These are phyloP conservation scores for Colossoma macropomum DNA, from an alignment of 2,113 vertebrate species.

Conservation along the genomic window DNA sequence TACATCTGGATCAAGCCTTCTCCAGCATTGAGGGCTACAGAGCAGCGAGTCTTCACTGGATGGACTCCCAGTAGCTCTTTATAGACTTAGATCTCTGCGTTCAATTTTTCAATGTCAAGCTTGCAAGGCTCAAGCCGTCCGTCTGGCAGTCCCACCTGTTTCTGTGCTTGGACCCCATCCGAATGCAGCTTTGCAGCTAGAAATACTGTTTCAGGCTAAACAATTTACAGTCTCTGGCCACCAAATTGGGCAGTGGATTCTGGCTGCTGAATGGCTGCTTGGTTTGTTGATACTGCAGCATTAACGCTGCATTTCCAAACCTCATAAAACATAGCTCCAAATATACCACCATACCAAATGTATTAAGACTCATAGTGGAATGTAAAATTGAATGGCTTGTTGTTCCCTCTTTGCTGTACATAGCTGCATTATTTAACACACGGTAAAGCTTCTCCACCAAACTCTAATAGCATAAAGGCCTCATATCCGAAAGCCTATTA, in stretches of 20 bases:
- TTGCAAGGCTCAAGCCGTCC: not conserved
- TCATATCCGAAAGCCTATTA: no score
- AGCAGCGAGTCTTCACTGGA: conserved; percentile 3
- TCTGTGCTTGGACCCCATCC: conserved; percentile 6
- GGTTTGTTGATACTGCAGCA: no score
- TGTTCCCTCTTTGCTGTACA: not conserved
- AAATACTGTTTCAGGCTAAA: not conserved
- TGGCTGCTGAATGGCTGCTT: no score
- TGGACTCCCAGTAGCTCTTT: not conserved
- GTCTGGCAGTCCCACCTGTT: not conserved
- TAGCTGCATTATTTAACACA: not conserved
- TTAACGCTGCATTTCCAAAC: no score
- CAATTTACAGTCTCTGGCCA: not conserved
- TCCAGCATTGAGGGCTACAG: not conserved
- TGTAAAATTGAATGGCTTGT: not conserved
- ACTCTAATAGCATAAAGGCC: no score
- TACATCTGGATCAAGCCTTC: not conserved
- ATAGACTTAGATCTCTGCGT: not conserved
- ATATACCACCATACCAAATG: no score
- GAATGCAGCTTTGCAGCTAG: not conserved
- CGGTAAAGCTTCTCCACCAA: no score
- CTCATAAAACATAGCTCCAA: no score
- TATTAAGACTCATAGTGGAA: not conserved
- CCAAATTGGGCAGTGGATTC: not conserved
- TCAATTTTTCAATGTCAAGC: not conserved